A percentile compares a stretch with the other conserved stretches of the same genome.
Conservation (phyloP, 2,113 vertebrate genomes). For the Gymnorhina tibicen region DNA sequence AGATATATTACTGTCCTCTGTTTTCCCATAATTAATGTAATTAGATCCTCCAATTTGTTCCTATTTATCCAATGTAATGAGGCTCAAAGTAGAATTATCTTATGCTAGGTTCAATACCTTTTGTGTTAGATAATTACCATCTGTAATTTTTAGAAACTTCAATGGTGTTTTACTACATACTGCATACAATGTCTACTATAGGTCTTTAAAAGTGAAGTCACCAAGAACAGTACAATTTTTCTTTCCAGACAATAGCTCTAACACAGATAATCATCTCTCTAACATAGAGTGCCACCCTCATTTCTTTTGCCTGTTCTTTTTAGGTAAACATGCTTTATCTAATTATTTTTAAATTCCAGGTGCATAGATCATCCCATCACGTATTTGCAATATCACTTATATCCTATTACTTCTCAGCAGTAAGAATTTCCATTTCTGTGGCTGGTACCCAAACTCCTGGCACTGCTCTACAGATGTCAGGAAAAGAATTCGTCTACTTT, state of each 20-base stretch:
- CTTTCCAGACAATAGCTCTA: background rate
- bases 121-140: slow-evolving; percentile 17
- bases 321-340: background rate
- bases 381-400: background rate
- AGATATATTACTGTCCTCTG: background rate
- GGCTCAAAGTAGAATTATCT: slow-evolving; percentile 10
- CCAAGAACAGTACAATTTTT: background rate
- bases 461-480: background rate
- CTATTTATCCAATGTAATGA: background rate
- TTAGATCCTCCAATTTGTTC: slow-evolving; percentile 10
- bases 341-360: background rate
- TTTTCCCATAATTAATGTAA: slow-evolving; percentile 14
- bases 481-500: background rate
- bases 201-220: background rate
- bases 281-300: background rate
- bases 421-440: background rate
- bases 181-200: background rate
- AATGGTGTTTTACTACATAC: background rate
- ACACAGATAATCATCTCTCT: background rate
- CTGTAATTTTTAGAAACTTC: slow-evolving; percentile 6
- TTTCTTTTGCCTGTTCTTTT: background rate
- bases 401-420: background rate
- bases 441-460: background rate
- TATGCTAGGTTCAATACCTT: background rate
- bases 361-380: background rate